Evolutionary conservation across 2,888 invertebrate species (phyloP).

Genomic region (Chrysolina americana): DNA sequence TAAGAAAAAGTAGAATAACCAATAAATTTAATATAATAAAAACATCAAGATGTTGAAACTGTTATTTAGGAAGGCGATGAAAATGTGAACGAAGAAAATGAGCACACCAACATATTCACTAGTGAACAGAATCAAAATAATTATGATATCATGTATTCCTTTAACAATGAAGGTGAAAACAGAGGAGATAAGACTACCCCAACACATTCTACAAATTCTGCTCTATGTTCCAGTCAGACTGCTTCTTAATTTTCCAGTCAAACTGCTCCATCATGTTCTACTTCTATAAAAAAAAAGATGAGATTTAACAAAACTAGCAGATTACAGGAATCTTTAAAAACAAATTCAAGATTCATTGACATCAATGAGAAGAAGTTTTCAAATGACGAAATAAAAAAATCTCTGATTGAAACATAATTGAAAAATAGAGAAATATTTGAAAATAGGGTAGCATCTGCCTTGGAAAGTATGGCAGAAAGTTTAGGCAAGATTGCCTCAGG

Average conservation of each 20-base stretch:
- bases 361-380: constrained; percentile 29
- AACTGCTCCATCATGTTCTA: constrained; percentile 8
- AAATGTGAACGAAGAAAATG: constrained; percentile 20
- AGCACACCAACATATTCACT: constrained; percentile 19
- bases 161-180: constrained; percentile 18
- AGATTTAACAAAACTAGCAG: constrained; percentile 27
- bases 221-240: constrained; percentile 22
- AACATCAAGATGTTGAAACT: neutral
- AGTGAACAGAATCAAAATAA: constrained; percentile 24
- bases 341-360: constrained; percentile 32
- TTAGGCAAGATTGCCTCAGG: constrained; percentile 27
- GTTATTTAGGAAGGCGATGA: neutral
- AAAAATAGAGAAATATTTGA: constrained; percentile 20
- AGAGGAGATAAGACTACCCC: constrained; percentile 10
- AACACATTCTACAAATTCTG: constrained; percentile 20
- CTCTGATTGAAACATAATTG: constrained; percentile 9
- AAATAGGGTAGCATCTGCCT: constrained; percentile 26
- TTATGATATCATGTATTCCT: constrained; percentile 15
- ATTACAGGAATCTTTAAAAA: constrained; percentile 28
- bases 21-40: too few relatives aligned
- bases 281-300: constrained; percentile 19
- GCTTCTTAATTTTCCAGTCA: constrained; percentile 21
- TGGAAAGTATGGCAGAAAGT: constrained; percentile 28
- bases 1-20: too few relatives aligned
- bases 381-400: constrained; percentile 25